phyloP scores from a whole-genome alignment of 2,888 invertebrate species.

The Odontocolon sp. region DNA sequence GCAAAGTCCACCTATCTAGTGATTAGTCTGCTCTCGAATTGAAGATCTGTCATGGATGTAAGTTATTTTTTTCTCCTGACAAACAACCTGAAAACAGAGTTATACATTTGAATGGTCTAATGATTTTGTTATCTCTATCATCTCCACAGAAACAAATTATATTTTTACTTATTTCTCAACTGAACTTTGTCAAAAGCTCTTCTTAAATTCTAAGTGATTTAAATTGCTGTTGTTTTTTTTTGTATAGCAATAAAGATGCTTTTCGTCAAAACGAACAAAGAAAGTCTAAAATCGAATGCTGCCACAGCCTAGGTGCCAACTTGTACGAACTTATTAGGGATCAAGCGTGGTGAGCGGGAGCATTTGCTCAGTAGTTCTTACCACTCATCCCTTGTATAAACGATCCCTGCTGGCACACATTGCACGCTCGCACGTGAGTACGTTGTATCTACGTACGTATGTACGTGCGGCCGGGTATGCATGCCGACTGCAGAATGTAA shows the following conservation, averaged over 20 bases:
- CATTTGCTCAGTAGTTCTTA: constrained; percentile 42
- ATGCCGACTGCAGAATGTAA: constrained; percentile 69
- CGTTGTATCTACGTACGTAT: constrained; percentile 39
- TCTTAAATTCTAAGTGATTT: too few species aligned
- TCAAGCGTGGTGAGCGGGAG: constrained; percentile 36
- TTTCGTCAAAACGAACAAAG: background rate
- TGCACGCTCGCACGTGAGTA: constrained; percentile 1
- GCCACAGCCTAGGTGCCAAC: constrained; percentile 61
- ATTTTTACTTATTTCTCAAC: too few species aligned
- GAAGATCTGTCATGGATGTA: constrained; percentile 2
- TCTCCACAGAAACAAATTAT: too few species aligned
- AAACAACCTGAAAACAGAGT: too few species aligned
- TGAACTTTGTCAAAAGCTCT: too few species aligned
- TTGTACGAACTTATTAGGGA: constrained; percentile 70
- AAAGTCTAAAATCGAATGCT: constrained; percentile 42
- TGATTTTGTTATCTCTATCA: too few species aligned
- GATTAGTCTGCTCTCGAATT: background rate
- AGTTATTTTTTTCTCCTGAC: too few species aligned
- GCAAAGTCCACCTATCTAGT: background rate
- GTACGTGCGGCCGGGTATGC: constrained; percentile 65
- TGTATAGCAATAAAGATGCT: background rate
- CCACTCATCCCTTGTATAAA: constrained; percentile 16
- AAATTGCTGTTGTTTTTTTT: too few species aligned
- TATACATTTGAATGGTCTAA: too few species aligned
- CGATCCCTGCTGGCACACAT: background rate